Evolutionary conservation across 2,113 vertebrate genomes (phyloP), one percentile per base, ranked within the genome.

Genomic region (Raja brachyura): DNA sequence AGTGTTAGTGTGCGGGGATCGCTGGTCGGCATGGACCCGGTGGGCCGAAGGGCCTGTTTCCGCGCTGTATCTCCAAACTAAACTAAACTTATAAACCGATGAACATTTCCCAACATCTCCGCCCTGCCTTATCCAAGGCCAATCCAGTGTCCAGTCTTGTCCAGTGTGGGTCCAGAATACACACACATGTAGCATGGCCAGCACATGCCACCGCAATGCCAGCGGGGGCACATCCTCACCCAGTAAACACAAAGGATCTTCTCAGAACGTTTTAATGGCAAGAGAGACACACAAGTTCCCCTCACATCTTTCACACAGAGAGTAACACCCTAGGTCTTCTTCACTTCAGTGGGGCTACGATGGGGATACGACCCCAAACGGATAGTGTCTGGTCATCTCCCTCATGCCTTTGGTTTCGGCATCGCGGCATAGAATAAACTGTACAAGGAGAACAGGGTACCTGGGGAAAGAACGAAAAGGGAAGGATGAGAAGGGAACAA

Each of bases 381-480:
- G 39, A 48, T 48, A 48, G 39, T 48, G 39, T 48, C 39, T 48
- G 39, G 22, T 25, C 16, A 9, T 1, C 11, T 56, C 61, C 88
- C 75, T 94, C 83, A 86, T 18, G 16, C 7, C 83, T 86, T 61
- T n/a, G 56, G 94, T 90, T 93, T 95, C 25, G 97, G 96, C 93
- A 96, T 88, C 0, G 94, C 90, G 16, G 96, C 96, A 0, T 54
- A 0, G 14, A 96, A 93, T 76, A 97, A 95, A 95, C 95, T 96
- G 94, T 95, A 96, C 16, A 95, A 5, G 59, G 96, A 96, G 70
- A 96, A 96, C 18, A 93, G 88, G 77, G 94, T 94, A 48, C 96
- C 97, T 97, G 94, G 61, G 94, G 93, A 0, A 94, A 14, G 92
- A 63, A 56, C 5, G 77, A n/a, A 7, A 93, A 85, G 85, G 31